Evolutionary conservation across 2,888 invertebrate genomes (phyloP).

Genomic region (Adelognathus sp.): DNA sequence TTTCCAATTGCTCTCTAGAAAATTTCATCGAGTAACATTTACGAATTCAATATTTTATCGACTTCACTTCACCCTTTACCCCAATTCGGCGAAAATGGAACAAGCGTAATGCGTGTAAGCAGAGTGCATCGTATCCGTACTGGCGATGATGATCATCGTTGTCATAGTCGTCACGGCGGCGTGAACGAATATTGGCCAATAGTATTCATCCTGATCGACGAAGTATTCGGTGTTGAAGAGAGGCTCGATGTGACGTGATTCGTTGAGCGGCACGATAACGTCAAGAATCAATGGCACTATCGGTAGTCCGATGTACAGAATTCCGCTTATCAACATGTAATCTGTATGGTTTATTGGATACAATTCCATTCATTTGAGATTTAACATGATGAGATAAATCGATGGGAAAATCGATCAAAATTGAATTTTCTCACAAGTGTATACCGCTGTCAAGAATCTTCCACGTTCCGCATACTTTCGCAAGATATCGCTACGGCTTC

Average conservation of each 20-base stretch:
- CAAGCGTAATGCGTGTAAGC: conserved; percentile 44
- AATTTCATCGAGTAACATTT: too few species aligned
- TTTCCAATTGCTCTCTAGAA: conserved; percentile 31
- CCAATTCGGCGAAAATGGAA: conserved; percentile 29
- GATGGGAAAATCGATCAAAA: too few species aligned
- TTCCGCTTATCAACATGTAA: conserved; percentile 33
- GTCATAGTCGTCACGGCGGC: not conserved
- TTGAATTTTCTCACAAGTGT: conserved; percentile 4
- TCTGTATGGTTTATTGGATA: too few species aligned
- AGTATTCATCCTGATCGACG: conserved; percentile 34
- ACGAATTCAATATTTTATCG: not conserved
- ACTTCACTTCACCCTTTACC: conserved; percentile 8
- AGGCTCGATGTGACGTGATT: conserved; percentile 34
- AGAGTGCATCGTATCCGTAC: conserved; percentile 36
- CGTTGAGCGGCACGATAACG: conserved; percentile 35
- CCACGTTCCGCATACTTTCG: conserved; percentile 34
- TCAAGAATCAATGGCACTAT: conserved; percentile 33
- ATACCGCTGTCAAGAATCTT: not conserved
- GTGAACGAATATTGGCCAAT: conserved; percentile 35
- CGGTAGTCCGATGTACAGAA: conserved; percentile 21
- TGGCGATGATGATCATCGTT: conserved; percentile 26
- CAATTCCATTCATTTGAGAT: too few species aligned
- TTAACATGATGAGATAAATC: too few species aligned
- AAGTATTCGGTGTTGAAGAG: conserved; percentile 44
- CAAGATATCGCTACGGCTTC: conserved; percentile 13